Percentiles rank a stretch among this genome's conserved stretches.
phyloP scores from a whole-genome alignment of 1,140 invertebrate species.

The Listronotus oregonensis region DNA sequence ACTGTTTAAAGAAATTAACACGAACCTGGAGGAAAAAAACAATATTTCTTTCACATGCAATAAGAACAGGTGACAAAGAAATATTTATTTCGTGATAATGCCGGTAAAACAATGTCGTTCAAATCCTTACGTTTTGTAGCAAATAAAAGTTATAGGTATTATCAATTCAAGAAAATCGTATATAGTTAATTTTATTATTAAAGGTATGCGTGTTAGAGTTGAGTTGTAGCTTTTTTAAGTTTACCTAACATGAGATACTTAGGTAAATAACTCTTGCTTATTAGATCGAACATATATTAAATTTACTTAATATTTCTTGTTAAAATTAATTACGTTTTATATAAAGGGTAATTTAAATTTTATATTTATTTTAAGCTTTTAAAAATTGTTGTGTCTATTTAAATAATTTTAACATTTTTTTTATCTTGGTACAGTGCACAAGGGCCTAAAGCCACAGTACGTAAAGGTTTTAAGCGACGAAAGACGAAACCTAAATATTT shows the following conservation, averaged over 20 bases:
- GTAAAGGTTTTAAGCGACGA: too few species aligned
- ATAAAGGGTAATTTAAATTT: too few species aligned
- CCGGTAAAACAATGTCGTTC: conserved; percentile 19
- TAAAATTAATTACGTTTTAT: too few species aligned
- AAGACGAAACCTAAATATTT: too few species aligned
- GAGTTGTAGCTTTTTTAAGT: background rate
- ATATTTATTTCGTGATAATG: conserved; percentile 20
- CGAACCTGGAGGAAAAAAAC: conserved; percentile 13
- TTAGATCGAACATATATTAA: too few species aligned
- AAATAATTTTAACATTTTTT: too few species aligned
- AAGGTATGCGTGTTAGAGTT: conserved; percentile 2
- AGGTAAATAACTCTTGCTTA: too few species aligned
- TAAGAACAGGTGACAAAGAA: conserved; percentile 11
- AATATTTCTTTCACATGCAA: conserved; percentile 15
- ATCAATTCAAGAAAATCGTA: conserved; percentile 23
- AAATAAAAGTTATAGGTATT: conserved; percentile 14
- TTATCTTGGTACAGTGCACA: too few species aligned
- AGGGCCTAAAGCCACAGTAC: too few species aligned
- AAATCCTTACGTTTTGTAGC: conserved; percentile 3
- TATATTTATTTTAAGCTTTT: too few species aligned
- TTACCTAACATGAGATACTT: background rate
- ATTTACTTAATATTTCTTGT: too few species aligned
- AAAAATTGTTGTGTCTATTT: too few species aligned
- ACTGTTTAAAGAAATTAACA: background rate
- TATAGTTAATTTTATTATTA: conserved; percentile 15